Conservation (phyloP, 2,113 vertebrate genomes). For the Promerops cafer region DNA sequence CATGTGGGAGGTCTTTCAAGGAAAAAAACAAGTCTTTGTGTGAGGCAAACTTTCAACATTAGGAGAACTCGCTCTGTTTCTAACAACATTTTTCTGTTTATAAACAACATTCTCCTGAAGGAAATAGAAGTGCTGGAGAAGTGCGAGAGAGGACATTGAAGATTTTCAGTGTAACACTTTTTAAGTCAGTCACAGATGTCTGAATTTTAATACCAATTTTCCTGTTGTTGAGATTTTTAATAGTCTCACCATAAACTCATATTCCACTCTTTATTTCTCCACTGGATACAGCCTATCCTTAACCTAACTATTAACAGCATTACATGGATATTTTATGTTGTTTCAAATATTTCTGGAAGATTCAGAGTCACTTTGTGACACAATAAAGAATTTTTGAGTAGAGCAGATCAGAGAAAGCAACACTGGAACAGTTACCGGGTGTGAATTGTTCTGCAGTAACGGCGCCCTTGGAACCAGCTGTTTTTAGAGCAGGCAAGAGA, state of each 20-base stretch:
- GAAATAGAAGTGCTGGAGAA: neutral
- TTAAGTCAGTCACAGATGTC: neutral
- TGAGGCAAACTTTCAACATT: neutral
- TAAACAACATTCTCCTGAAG: neutral
- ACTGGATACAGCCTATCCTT: neutral
- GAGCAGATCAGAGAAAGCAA: neutral
- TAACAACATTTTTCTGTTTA: neutral
- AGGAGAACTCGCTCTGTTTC: neutral
- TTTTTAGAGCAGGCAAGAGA: neutral
- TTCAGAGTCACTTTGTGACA: neutral
- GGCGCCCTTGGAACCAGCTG: neutral
- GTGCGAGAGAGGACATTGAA: fast-evolving
- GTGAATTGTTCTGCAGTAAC: neutral
- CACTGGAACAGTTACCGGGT: neutral
- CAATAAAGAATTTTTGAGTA: neutral
- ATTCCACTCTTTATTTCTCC: neutral
- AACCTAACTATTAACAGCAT: neutral
- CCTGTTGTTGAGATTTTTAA: neutral
- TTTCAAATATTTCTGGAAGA: neutral
- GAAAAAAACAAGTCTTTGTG: neutral
- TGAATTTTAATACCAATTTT: neutral
- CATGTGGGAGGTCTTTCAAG: neutral
- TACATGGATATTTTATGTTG: neutral
- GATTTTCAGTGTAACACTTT: neutral
- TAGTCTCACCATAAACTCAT: neutral